Percentiles rank a stretch among this genome's conserved stretches.
Evolutionary conservation across 2,113 vertebrate species (phyloP).

Genomic region (Alligator sinensis): DNA sequence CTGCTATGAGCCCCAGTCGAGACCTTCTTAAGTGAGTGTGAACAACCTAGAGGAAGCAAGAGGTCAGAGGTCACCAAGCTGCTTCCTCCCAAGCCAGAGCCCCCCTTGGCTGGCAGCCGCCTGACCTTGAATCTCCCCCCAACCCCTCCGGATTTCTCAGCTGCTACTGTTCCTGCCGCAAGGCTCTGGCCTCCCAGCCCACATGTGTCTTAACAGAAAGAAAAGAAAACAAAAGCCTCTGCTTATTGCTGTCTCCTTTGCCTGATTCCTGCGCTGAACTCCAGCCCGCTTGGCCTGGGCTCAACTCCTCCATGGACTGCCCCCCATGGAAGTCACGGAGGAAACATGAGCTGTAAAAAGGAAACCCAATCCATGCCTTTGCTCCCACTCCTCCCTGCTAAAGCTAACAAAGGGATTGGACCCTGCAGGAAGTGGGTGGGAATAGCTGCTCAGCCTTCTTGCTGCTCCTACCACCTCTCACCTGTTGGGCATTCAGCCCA

Average conservation of each 20-base stretch:
- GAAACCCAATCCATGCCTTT: neutral
- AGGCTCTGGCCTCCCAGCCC: neutral
- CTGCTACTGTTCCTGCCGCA: neutral
- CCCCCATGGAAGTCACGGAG: neutral
- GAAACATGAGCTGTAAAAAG: conserved; percentile 1
- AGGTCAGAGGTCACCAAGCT: neutral
- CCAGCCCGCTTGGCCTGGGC: neutral
- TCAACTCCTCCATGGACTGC: neutral
- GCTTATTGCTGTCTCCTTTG: neutral
- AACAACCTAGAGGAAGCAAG: neutral
- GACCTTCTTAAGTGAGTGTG: neutral
- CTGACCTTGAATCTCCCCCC: neutral
- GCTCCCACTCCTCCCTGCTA: neutral
- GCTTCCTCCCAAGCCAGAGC: neutral
- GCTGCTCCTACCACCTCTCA: neutral
- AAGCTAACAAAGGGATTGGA: neutral
- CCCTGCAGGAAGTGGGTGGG: neutral
- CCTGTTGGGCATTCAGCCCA: neutral
- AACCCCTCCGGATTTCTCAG: neutral
- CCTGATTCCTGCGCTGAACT: neutral
- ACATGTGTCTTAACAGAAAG: neutral
- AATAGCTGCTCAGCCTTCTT: neutral
- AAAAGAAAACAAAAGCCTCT: neutral
- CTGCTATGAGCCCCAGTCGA: too few relatives aligned
- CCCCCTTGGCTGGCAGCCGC: neutral